Conservation (phyloP, 2,797 vertebrate genomes). For the Leucoraja ocellata region DNA sequence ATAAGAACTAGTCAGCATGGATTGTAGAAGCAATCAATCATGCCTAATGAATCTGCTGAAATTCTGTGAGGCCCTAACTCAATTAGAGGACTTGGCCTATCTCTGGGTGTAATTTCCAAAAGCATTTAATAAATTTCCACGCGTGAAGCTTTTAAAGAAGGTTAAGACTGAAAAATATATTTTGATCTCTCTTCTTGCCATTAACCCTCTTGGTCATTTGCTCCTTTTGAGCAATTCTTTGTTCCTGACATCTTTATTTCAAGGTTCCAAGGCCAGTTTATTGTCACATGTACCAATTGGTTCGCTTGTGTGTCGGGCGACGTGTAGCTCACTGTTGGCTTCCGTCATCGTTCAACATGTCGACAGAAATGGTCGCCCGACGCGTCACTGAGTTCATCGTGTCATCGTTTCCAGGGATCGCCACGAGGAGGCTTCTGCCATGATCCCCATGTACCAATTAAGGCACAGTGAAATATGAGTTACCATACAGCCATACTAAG, state of each 20-base stretch:
- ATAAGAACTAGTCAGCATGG: conserved; percentile 31
- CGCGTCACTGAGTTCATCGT: too few species aligned
- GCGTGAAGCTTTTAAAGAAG: conserved; percentile 17
- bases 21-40: conserved; percentile 21
- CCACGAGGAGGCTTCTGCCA: too few species aligned
- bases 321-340: too few species aligned
- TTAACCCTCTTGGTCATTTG: conserved; percentile 4
- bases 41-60: conserved; percentile 30
- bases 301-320: too few species aligned
- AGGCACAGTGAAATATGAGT: too few species aligned
- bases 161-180: neutral
- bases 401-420: too few species aligned
- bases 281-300: too few species aligned
- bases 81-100: conserved; percentile 2
- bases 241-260: neutral
- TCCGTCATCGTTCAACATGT: too few species aligned
- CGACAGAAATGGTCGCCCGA: too few species aligned
- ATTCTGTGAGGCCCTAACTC: conserved; percentile 26
- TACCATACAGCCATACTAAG: too few species aligned
- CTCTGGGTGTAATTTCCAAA: conserved; percentile 8
- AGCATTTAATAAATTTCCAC: conserved; percentile 21
- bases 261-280: neutral
- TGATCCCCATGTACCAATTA: too few species aligned
- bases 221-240: neutral
- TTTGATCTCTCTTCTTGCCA: neutral